These are phyloP conservation scores for Myopa testacea DNA, from an alignment of 2,888 invertebrate species.

Conservation along the genomic window DNA sequence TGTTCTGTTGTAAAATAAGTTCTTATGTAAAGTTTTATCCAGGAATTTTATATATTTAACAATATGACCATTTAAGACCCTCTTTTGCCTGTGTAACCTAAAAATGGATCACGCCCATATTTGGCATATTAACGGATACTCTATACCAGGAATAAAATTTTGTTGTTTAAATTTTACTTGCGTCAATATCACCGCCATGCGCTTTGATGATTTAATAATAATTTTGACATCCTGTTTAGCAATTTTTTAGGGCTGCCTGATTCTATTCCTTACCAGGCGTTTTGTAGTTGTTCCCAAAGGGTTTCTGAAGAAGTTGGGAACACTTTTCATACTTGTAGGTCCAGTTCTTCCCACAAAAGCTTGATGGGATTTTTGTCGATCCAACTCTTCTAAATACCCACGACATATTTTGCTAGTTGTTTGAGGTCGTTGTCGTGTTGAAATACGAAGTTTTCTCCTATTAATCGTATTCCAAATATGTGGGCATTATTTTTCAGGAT, in stretches of 20 bases:
- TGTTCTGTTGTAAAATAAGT: too few species aligned
- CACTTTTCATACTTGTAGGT: neutral
- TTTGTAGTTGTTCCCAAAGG: neutral
- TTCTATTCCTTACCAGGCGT: neutral
- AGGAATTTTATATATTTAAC: too few species aligned
- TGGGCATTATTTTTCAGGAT: too few species aligned
- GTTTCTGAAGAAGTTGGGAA: neutral
- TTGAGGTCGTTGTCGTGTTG: neutral
- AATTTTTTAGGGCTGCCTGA: neutral
- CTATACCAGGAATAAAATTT: too few species aligned
- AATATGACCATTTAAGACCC: too few species aligned
- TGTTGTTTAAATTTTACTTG: too few species aligned
- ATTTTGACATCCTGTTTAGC: neutral
- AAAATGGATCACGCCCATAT: too few species aligned
- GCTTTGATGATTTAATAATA: neutral
- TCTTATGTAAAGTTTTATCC: too few species aligned
- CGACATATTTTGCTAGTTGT: neutral
- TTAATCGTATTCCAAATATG: too few species aligned
- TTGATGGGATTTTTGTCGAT: neutral
- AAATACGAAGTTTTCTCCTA: neutral
- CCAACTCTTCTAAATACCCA: neutral
- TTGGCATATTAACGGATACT: too few species aligned
- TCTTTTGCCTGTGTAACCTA: too few species aligned
- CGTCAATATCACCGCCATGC: too few species aligned
- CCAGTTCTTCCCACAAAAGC: neutral